Conservation (phyloP, 2,113 vertebrate species). For the Ascaphus truei region DNA sequence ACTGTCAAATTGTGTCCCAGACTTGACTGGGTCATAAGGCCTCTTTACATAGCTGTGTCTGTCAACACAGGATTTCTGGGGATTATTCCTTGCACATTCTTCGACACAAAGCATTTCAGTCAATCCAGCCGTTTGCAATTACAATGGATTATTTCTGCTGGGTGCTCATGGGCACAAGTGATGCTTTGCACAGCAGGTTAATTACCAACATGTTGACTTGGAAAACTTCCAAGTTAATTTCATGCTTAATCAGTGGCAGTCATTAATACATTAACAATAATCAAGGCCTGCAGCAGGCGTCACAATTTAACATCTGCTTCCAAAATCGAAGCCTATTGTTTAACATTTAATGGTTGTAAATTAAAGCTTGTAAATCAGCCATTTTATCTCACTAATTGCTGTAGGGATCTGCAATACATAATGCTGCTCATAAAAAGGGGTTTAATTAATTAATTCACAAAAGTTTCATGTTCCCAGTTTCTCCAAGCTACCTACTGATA, state of each 20-base stretch:
- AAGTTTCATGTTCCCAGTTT: too few relatives aligned
- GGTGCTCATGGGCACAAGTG: constrained; percentile 35
- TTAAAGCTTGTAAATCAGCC: too few relatives aligned
- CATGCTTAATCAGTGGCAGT: constrained; percentile 10
- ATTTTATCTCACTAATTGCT: too few relatives aligned
- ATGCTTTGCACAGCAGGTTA: not conserved
- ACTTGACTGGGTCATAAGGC: constrained; percentile 59
- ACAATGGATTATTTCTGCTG: constrained; percentile 46
- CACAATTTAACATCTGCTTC: not conserved
- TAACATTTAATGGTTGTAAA: not conserved
- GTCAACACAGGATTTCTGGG: constrained; percentile 65
- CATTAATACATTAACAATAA: constrained; percentile 24
- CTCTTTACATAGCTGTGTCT: constrained; percentile 69
- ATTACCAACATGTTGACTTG: not conserved
- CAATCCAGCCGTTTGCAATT: constrained; percentile 51
- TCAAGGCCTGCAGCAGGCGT: not conserved
- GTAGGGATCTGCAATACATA: too few relatives aligned
- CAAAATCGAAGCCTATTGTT: not conserved
- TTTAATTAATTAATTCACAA: too few relatives aligned
- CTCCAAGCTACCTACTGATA: too few relatives aligned
- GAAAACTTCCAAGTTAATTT: constrained; percentile 8
- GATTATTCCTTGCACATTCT: constrained; percentile 72
- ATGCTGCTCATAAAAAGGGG: too few relatives aligned
- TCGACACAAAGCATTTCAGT: constrained; percentile 65
- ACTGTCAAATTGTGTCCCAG: constrained; percentile 60